Conservation (phyloP, 2,888 invertebrate species). For the Apotomis capreana region DNA sequence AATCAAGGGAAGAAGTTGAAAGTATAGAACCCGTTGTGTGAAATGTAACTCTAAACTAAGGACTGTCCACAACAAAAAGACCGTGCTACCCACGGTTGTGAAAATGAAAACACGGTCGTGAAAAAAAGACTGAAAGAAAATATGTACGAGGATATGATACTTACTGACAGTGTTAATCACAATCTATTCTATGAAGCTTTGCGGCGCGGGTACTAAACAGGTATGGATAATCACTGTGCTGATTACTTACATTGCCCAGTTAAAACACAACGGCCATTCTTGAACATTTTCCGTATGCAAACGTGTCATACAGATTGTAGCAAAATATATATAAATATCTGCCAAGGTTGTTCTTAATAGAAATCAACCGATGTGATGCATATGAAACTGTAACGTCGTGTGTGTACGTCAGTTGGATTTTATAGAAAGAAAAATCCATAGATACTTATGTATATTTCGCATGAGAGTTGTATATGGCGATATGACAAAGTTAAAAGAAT, state of each 20-base stretch:
- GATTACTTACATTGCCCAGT: background rate
- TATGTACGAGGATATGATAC: constrained; percentile 41
- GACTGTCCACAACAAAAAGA: no score
- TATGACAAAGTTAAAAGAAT: constrained; percentile 11
- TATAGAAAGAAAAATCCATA: background rate
- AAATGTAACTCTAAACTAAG: no score
- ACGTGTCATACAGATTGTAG: background rate
- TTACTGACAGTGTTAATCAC: constrained; percentile 49
- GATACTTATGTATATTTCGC: background rate
- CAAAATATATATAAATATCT: background rate
- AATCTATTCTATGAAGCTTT: constrained; percentile 43
- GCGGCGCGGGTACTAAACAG: background rate
- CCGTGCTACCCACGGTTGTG: no score
- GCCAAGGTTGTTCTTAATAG: background rate
- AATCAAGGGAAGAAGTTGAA: background rate
- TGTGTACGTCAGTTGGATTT: background rate
- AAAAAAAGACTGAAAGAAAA: background rate
- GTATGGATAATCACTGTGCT: background rate
- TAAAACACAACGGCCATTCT: background rate
- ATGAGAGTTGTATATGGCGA: no score
- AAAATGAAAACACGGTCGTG: no score
- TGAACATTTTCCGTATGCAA: background rate
- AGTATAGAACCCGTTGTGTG: no score
- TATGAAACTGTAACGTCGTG: background rate
- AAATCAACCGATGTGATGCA: background rate